Evolutionary conservation across 2,113 vertebrate species (phyloP).

Genomic region (Capreolus pygargus): DNA sequence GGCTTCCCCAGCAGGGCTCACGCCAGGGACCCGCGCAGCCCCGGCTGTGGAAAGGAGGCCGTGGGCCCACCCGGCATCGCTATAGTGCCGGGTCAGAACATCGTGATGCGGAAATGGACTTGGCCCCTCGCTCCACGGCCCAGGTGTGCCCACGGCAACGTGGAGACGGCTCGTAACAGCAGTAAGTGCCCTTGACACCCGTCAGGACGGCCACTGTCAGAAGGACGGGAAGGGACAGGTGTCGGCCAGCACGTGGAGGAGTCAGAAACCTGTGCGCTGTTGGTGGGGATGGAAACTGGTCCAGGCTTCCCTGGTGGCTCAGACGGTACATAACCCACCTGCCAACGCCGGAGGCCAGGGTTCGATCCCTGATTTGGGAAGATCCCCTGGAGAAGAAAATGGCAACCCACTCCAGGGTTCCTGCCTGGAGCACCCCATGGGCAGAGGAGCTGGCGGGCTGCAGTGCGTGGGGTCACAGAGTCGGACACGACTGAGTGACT

Average conservation of each 20-base stretch:
- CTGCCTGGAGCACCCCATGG: not conserved
- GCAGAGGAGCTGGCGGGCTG: not conserved
- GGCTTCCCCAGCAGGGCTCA: not conserved
- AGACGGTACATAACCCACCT: not conserved
- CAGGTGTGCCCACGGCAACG: not conserved
- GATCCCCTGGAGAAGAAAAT: not conserved
- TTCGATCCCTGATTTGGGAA: not conserved
- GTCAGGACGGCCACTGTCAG: not conserved
- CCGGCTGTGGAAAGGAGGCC: not conserved
- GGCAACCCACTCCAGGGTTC: not conserved
- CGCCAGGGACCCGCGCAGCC: not conserved
- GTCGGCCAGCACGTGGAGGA: not conserved
- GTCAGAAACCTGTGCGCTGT: not conserved
- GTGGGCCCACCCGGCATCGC: fast-evolving
- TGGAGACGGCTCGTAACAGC: fast-evolving
- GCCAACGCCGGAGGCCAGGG: not conserved
- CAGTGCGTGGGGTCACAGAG: not conserved
- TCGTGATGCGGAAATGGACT: fast-evolving
- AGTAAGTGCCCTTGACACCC: not conserved
- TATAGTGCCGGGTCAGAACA: fast-evolving
- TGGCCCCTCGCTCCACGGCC: fast-evolving
- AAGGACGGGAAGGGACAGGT: not conserved
- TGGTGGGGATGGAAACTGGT: not conserved
- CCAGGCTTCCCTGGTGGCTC: not conserved
- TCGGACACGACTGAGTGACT: not conserved